Base-by-base conservation (phyloP, 64 coral and sea anemone genomes). In the Dendronephthya gigantea region DNA sequence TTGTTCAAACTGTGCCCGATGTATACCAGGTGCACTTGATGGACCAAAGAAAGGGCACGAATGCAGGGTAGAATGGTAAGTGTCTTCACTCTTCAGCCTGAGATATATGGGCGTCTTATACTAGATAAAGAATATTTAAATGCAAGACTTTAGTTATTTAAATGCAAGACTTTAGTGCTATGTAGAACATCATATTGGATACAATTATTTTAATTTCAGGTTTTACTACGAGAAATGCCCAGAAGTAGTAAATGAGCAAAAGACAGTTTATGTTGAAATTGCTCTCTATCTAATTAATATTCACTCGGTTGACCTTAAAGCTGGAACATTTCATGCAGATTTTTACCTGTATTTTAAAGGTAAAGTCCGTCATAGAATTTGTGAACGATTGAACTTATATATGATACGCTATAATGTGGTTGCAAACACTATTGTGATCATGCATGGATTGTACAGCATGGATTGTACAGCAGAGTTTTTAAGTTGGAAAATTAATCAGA, bases 151-250 rank as follows among this genome's bases (percentile, higher is more conserved):
- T 52, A 52, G 50, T 12, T 2, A 1, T 52, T 1, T 22, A 52
- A 12, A 16, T 16, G 50, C 50, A 22, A 7, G 16, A 16, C 48
- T 12, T 12, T 52, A 52, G 50, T 52, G 23, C 23, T 10, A 52
- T 52, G 13, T 52, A 16, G 23, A 52, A 52, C 19, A 19, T 51
- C 33, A 12, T 17, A 9, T 16, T 47, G 9, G 34, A 7, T 39
- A 23, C 19, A 10, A 33, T 13, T n/a, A n/a, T n/a, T 83, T 35
- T 82, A 70, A 30, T 43, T 84, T 30, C 47, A 97, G 94, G 94
- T 97, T 91, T 88, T 97, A 97, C 72, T 97, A 97, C 51, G 94
- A 97, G n/a, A 97, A 97, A 72, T 97, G 94, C 17, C 94, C 94
- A 9, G 94, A 97, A 40, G 89, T 97, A 58, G 91, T 97, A 6